A percentile compares a stretch with the other conserved stretches of the same genome.
Evolutionary conservation across 2,888 invertebrate genomes (phyloP).

Genomic region (Meganola albula): DNA sequence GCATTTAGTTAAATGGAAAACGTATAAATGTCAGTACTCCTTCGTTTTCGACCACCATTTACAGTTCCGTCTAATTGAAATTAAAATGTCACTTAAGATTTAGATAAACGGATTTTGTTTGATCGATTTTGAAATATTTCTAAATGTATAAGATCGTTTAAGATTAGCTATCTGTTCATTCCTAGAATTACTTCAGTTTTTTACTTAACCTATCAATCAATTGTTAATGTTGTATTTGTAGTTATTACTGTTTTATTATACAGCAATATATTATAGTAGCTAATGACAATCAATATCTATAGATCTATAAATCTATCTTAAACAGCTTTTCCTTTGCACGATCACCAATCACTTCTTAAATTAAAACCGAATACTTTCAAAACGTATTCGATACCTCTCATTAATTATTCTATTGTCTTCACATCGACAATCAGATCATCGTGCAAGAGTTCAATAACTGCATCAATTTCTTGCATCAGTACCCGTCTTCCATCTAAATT

Average conservation of each 20-base stretch:
- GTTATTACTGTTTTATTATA: neutral
- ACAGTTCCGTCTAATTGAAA: slow-evolving; percentile 53
- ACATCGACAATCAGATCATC: slow-evolving; percentile 59
- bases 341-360: slow-evolving; percentile 28
- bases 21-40: slow-evolving; percentile 43
- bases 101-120: slow-evolving; percentile 44
- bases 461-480: slow-evolving; percentile 65
- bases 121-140: slow-evolving; percentile 18
- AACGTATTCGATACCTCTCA: slow-evolving; percentile 30
- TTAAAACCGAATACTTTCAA: slow-evolving; percentile 27
- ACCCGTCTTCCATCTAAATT: slow-evolving; percentile 69
- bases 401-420: slow-evolving; percentile 45
- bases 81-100: slow-evolving; percentile 56
- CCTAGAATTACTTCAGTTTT: slow-evolving; percentile 16
- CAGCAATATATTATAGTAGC: neutral
- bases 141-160: slow-evolving; percentile 17
- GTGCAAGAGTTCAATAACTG: slow-evolving; percentile 64
- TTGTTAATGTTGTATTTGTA: neutral
- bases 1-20: slow-evolving; percentile 59
- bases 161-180: slow-evolving; percentile 17
- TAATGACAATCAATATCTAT: slow-evolving; percentile 5
- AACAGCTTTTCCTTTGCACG: slow-evolving; percentile 19
- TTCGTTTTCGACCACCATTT: slow-evolving; percentile 28
- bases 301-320: slow-evolving; percentile 26
- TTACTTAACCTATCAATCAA: neutral